These are phyloP conservation scores for Dasyurus viverrinus DNA, from an alignment of 2,113 vertebrate species.

Conservation along the genomic window DNA sequence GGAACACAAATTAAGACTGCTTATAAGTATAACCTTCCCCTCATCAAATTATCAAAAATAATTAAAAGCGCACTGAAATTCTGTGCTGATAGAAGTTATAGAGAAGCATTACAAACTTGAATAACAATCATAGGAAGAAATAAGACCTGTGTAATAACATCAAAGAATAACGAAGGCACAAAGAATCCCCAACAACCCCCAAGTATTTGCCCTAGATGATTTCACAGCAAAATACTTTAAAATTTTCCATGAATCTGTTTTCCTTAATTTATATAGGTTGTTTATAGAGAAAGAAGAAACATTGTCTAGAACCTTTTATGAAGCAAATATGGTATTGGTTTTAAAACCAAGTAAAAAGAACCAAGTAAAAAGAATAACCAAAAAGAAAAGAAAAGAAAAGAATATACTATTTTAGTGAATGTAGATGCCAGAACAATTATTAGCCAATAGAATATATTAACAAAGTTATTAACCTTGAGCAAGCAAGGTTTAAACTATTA, in stretches of 20 bases:
- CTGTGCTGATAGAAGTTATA: background rate
- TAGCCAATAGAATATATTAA: too few relatives aligned
- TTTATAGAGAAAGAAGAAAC: background rate
- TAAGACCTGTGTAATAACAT: background rate
- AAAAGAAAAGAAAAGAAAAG: background rate
- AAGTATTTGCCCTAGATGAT: background rate
- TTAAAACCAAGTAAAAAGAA: background rate
- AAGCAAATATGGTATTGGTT: background rate
- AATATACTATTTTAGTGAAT: background rate
- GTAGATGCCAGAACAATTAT: too few relatives aligned
- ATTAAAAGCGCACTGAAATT: background rate
- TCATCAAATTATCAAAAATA: background rate
- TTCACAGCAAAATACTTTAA: background rate
- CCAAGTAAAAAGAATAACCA: background rate
- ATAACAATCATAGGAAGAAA: background rate
- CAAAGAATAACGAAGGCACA: background rate
- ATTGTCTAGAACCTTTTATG: background rate
- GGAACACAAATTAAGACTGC: background rate
- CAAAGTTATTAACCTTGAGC: too few relatives aligned
- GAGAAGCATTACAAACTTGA: background rate
- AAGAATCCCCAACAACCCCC: background rate
- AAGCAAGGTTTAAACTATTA: too few relatives aligned
- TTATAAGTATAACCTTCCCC: background rate
- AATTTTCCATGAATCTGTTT: background rate
- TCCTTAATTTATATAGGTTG: background rate